These are phyloP conservation scores for Coleophora deauratella DNA, from an alignment of 2,888 invertebrate species.

Conservation along the genomic window DNA sequence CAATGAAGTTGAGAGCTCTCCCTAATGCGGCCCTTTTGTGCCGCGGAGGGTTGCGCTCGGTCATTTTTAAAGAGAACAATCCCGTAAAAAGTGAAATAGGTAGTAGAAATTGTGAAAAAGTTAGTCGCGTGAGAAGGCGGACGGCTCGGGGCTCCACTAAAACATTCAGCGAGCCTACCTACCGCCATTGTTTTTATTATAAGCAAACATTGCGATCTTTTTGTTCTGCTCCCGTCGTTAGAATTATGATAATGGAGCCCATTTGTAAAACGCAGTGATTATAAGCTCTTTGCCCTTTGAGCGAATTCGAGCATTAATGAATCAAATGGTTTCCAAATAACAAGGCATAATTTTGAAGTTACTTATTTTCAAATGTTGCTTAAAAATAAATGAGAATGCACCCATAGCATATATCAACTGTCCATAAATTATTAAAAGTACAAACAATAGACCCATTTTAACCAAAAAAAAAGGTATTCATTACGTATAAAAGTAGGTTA, in stretches of 20 bases:
- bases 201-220: constrained; percentile 44
- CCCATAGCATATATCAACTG: too few species aligned
- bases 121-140: constrained; percentile 28
- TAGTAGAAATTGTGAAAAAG: constrained; percentile 19
- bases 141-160: constrained; percentile 31
- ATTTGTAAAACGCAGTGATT: constrained; percentile 29
- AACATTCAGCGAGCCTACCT: constrained; percentile 45
- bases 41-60: constrained; percentile 11
- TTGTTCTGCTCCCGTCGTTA: constrained; percentile 40
- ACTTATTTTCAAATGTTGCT: too few species aligned
- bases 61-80: constrained; percentile 26
- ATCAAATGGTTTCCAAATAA: too few species aligned
- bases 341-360: too few species aligned
- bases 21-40: constrained; percentile 5
- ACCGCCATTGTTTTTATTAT: constrained; percentile 55
- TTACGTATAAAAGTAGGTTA: too few species aligned
- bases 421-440: too few species aligned
- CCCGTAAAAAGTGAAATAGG: constrained; percentile 25
- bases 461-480: too few species aligned
- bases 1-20: not conserved
- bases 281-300: too few species aligned
- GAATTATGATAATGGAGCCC: constrained; percentile 49
- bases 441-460: too few species aligned
- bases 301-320: too few species aligned
- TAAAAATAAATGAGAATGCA: too few species aligned